These are phyloP conservation scores for Spodoptera exigua DNA, from an alignment of 2,888 invertebrate species.

Conservation along the genomic window DNA sequence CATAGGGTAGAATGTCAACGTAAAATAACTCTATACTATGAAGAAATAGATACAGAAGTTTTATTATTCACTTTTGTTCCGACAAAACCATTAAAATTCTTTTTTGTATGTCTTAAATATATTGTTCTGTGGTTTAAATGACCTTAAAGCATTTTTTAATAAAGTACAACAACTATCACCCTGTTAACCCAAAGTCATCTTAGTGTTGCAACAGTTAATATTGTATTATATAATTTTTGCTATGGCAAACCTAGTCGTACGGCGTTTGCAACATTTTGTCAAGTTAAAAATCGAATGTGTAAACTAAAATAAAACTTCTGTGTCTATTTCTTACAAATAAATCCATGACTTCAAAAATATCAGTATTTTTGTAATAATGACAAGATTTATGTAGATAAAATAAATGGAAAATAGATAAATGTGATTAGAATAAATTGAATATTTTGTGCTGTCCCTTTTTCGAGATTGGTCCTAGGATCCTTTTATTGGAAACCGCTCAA, in stretches of 20 bases:
- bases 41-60: constrained; percentile 19
- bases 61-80: neutral
- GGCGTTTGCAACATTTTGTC: too few species aligned
- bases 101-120: too few species aligned
- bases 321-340: constrained; percentile 7
- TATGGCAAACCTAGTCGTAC: too few species aligned
- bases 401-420: constrained; percentile 9
- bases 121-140: too few species aligned
- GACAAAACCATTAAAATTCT: too few species aligned
- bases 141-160: too few species aligned
- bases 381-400: constrained; percentile 15
- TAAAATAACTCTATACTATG: neutral
- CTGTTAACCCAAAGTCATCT: too few species aligned
- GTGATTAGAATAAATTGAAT: constrained; percentile 2
- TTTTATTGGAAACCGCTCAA: constrained; percentile 33
- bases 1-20: constrained; percentile 10
- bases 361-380: constrained; percentile 46
- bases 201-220: too few species aligned
- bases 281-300: neutral
- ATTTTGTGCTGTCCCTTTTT: constrained; percentile 36
- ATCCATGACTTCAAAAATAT: constrained; percentile 5
- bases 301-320: constrained; percentile 16
- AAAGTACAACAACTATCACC: too few species aligned
- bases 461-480: constrained; percentile 5
- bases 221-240: too few species aligned